Base-by-base conservation (phyloP, 2,888 invertebrate species). In the Tetrapedia diversipes region DNA sequence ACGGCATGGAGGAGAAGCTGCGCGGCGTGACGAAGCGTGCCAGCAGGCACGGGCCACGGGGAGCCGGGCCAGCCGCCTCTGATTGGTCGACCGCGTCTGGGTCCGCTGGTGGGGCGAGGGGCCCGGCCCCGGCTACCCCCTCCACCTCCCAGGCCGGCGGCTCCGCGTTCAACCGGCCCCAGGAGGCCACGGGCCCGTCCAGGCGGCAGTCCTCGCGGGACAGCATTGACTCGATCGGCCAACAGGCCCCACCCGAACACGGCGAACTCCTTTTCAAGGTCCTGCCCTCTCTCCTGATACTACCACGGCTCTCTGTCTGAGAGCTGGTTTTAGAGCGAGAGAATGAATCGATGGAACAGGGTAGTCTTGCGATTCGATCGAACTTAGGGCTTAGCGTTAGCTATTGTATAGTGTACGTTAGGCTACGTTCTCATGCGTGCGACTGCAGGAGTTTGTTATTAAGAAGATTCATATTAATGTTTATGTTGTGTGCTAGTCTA, bases 231-330 rank as follows among this genome's bases (percentile, higher is more conserved):
- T 93, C 72, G 45, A 32, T 71, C 41, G 67, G 69, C 63, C 82
- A 85, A 79, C 82, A 86, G 80, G 88, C 90, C 83, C 92, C 92
- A 82, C 93, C 93, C 77, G 94, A 94, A 60, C 93, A 93, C 89
- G 93, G 93, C 86, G 93, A 94, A 81, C 93, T 93, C 49, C 93
- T 93, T 89, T 94, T 94, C 82, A 94, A 94, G 93, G 94, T 94
- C 84, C 84, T 77, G 68, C 74, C 81, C 77, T 77, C 73, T 75
- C 63, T 69, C 82, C 86, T 86, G 85, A 82, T 86, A 86, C 76
- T 6, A 83, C 77, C 4, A 14, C 16, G 19, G 19, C 27, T 8
- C 19, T 29, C 32, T 19, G 39, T 6, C 11, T 10, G 22, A 32
- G 16, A 8, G 27, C n/a, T 11, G 49, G 41, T 6, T 29, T 7